These are phyloP conservation scores for Micromussa lordhowensis DNA, from an alignment of 92 coral and sea anemone species.

Conservation along the genomic window DNA sequence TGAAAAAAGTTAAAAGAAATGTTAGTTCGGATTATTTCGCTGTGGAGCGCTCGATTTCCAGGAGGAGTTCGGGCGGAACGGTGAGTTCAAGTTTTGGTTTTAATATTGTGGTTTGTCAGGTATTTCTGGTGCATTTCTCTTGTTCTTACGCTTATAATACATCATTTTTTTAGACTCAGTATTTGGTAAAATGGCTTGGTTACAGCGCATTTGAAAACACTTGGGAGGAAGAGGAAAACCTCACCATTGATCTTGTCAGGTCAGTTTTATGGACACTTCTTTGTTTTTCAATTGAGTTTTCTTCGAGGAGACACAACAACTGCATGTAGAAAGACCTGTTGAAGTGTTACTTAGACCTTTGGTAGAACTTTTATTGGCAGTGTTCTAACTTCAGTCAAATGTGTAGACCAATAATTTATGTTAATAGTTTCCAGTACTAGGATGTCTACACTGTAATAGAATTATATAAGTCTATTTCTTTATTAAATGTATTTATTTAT, in stretches of 20 bases:
- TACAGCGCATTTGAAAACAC: conserved; percentile 37
- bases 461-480: too few species aligned
- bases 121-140: not conserved
- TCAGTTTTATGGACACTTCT: not conserved
- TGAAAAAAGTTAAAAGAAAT: not conserved
- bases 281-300: too few species aligned
- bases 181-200: conserved; percentile 33
- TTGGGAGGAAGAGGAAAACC: conserved; percentile 49
- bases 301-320: too few species aligned
- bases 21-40: not conserved
- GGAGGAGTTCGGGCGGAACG: not conserved
- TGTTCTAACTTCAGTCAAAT: too few species aligned
- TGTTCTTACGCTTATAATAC: not conserved
- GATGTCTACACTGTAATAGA: too few species aligned
- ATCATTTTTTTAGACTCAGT: conserved; percentile 16
- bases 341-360: too few species aligned
- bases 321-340: too few species aligned
- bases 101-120: too few species aligned
- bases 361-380: too few species aligned
- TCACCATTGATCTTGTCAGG: conserved; percentile 31
- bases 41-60: conserved; percentile 2
- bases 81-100: not conserved
- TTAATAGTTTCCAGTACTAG: too few species aligned
- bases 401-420: too few species aligned
- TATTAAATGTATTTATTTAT: too few species aligned